Base-by-base conservation (phyloP, 2,113 vertebrate genomes). In the Chascanopsetta lugubris region DNA sequence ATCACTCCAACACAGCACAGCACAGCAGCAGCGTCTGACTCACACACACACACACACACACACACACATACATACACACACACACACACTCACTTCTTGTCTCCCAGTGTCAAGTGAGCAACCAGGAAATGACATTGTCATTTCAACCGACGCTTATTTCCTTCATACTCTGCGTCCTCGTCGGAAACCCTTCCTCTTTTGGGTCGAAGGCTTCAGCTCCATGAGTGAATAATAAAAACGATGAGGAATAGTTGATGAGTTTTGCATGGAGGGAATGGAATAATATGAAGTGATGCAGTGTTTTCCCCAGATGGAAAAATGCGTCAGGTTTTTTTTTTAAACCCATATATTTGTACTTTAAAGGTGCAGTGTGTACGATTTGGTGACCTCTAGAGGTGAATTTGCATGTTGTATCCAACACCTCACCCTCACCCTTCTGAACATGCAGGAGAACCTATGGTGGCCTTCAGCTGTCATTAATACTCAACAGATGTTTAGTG, bases 51-150 rank as follows among this genome's bases (percentile, higher is more conserved):
- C 56, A 29, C 68, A 27, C 67, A 53, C 18, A n/a, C 27, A 75
- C 70, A 42, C 59, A 76, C 64, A 70, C 7, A 1, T 69, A 58
- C 60, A 65, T 55, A n/a, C 27, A 75, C 70, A 42, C 59, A 76
- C 64, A 70, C 7, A 1, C 71, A 58, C 11, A 1, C 71, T 61
- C 11, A 2, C 64, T 60, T 50, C 22, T 72, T 17, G 45, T 69
- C 76, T 75, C 64, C 65, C 43, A 76, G 54, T 24, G 24, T 83
- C 68, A 86, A 83, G 66, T 22, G 40, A 87, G 56, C 75, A 81
- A 90, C 76, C 91, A 94, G 94, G 94, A 95, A 95, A 93, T 92
- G 92, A 90, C 87, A 87, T 15, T 90, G 90, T 93, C 92, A 93
- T 90, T 90, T 87, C 64, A 89, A 88, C 82, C 50, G 70, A 86